Base-by-base conservation (phyloP, 2,888 invertebrate species). In the Cyclophora albipunctata region DNA sequence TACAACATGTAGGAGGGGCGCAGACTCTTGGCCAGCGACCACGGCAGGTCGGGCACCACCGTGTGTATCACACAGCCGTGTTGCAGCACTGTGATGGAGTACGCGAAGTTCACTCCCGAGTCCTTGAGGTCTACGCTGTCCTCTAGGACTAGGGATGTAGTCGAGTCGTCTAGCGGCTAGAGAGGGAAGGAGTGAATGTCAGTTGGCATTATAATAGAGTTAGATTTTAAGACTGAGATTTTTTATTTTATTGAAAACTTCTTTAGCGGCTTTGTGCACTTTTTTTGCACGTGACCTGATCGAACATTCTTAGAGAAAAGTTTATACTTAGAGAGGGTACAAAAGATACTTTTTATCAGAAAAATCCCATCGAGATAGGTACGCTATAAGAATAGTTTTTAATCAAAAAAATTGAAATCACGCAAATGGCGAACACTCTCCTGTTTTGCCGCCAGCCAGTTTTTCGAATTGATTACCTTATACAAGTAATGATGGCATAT, bases 11-110 rank as follows among this genome's bases (percentile, higher is more conserved):
- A 96, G 0, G 94, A 93, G 1, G 96, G 95, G 45, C 94, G 89
- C 65, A 95, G 86, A 0, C 93, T 86, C 74, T 94, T 93, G 3
- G 95, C 96, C 57, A 92, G 90, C 1, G 91, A 89, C 94, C 95
- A 95, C 0, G 94, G 93, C 62, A 96, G 91, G 50, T 94, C 94
- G 0, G 95, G 95, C 64, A 95, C 91, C 7, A 94, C 94, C 64
- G 94, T 94, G 74, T 96, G 95, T 33, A 95, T 91, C 40, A 96
- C 95, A 65, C 94, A 93, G 20, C 95, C 95, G 68, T 95, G 95
- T 69, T 95, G 96, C 51, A 96, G 83, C 54, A 95, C 81, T 0
- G 95, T 96, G 5, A 96, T 92, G 0, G 95, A 95, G 73, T 96
- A 96, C 2, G 95, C 96, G 75, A 96, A 94, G 78, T 96, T 94